Conservation (phyloP, 2,797 vertebrate species). For the Valencia hispanica region DNA sequence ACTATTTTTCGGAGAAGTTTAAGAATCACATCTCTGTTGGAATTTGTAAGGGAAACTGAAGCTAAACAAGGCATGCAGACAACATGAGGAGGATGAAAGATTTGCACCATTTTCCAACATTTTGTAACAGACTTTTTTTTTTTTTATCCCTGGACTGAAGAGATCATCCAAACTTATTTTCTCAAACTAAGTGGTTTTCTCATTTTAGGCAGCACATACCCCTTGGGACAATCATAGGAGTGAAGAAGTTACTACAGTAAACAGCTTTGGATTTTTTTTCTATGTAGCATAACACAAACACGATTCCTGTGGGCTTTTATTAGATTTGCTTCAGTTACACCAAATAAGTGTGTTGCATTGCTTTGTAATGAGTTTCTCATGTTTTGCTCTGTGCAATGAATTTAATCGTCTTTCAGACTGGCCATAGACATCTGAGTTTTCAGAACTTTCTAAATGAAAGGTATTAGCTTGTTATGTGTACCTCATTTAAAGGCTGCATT, state of each 20-base stretch:
- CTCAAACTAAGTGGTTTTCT: not conserved
- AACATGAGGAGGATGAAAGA: not conserved
- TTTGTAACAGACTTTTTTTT: not conserved
- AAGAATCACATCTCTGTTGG: not conserved
- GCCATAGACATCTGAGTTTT: constrained; percentile 12
- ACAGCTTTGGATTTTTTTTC: not conserved
- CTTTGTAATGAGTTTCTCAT: constrained; percentile 7
- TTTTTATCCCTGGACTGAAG: not conserved
- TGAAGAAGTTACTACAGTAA: not conserved
- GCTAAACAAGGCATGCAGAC: not conserved
- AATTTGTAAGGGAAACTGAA: not conserved
- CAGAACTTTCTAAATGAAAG: constrained; percentile 22
- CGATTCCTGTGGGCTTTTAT: not conserved
- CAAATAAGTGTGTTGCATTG: not conserved
- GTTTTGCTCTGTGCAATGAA: not conserved
- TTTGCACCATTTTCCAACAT: not conserved
- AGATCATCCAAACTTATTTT: not conserved
- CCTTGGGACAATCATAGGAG: not conserved
- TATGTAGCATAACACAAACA: not conserved
- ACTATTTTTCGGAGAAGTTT: not conserved
- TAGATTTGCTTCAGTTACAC: constrained; percentile 9
- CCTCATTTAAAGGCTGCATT: constrained; percentile 7
- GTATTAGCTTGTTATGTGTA: not conserved
- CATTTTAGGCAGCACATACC: no score
- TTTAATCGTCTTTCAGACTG: not conserved